Evolutionary conservation across 2,113 vertebrate species (phyloP), one percentile per base, ranked within the genome.

Genomic region (Tragelaphus scriptus): DNA sequence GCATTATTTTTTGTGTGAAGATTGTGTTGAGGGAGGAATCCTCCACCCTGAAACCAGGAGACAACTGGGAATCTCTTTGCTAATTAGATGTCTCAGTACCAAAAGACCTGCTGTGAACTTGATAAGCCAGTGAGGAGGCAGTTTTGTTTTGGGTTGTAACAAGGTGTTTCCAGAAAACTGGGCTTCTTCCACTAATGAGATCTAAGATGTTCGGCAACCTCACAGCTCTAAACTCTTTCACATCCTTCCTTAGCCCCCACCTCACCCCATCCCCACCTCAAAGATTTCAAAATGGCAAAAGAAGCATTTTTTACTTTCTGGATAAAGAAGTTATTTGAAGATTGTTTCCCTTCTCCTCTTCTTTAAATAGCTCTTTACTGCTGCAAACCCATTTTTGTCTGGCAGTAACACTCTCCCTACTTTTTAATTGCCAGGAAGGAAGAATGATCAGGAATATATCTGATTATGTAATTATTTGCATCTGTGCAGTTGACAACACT

Each of bases 261-360:
- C 13, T 0, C 15, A 7, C 36, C 9, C 0, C 21, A 12, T 8
- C 30, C 7, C 25, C 44, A 28, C 32, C 63, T 94, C 96, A 97
- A 92, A 56, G 81, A 89, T 97, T 97, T 85, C 30, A 79, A 28
- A 96, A 95, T 91, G 71, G 47, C 51, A 90, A 61, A 95, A 95
- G 91, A 97, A 97, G 95, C 92, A 96, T 98, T 96, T 55, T 68
- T 44, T 63, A 91, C 68, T 92, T 92, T 94, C 56, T 91, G 49
- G 53, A 77, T 92, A 23, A 91, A 51, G 86, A 91, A 84, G 44
- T 94, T 56, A 40, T 65, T 95, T 88, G 53, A 92, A 68, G n/a
- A 91, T 84, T 86, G 5, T 92, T 96, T 65, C n/a, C 51, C 32
- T 63, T 81, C 26, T 16, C 4, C 40, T 7, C 30, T 65, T 85